A percentile compares a stretch with the other conserved stretches of the same genome.
These are phyloP conservation scores for Thunnus thynnus DNA, from an alignment of 2,113 vertebrate species.

Conservation along the genomic window DNA sequence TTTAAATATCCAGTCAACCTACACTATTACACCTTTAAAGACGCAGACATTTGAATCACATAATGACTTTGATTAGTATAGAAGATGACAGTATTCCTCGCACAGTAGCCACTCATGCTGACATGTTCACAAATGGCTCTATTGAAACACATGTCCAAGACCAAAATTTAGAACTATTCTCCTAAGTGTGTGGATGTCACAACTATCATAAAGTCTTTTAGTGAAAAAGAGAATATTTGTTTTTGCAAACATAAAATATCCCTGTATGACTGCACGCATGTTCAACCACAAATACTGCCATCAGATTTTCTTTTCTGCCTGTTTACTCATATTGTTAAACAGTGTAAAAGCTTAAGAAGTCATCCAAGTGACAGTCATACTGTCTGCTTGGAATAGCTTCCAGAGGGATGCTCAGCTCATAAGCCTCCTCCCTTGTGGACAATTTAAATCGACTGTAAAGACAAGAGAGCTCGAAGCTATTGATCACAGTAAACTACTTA, in stretches of 20 bases:
- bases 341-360: no score
- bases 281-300: background rate
- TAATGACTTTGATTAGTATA: no score
- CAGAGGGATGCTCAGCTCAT: conserved; percentile 3
- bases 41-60: no score
- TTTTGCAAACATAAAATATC: background rate
- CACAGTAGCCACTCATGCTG: no score
- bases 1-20: background rate
- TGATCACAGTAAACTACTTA: background rate
- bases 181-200: background rate
- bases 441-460: conserved; percentile 21
- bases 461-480: conserved; percentile 20
- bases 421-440: conserved; percentile 12
- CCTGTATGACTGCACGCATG: no score
- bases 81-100: no score
- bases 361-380: background rate
- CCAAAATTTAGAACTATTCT: no score
- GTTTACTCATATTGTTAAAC: conserved; percentile 7
- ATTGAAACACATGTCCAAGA: no score
- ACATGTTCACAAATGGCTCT: no score
- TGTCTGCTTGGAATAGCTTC: background rate
- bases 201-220: background rate
- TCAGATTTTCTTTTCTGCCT: background rate
- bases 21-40: no score
- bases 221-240: background rate